A percentile compares a stretch with the other conserved stretches of the same genome.
Evolutionary conservation across 2,888 invertebrate genomes (phyloP).

Genomic region (Glyphotaelius pellucidus): DNA sequence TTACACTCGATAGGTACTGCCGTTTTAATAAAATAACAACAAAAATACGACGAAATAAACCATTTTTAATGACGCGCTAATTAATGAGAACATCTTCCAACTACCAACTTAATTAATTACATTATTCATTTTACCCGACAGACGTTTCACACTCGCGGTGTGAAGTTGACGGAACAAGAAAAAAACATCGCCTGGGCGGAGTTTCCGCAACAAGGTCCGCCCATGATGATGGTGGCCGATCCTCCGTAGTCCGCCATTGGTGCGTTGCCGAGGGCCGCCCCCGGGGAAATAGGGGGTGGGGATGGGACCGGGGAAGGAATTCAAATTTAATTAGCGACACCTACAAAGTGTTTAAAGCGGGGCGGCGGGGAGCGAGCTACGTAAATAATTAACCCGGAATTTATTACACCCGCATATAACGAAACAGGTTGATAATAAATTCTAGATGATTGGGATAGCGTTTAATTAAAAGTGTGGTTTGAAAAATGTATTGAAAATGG

Average conservation of each 20-base stretch:
- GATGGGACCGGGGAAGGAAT: slow-evolving; percentile 36
- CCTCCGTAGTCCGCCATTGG: slow-evolving; percentile 62
- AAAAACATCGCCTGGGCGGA: slow-evolving; percentile 54
- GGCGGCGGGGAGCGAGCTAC: slow-evolving; percentile 31
- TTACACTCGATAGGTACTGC: neutral
- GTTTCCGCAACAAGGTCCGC: slow-evolving; percentile 44
- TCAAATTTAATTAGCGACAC: slow-evolving; percentile 58
- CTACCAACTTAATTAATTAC: slow-evolving; percentile 28
- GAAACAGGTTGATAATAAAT: slow-evolving; percentile 57
- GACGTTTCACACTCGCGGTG: slow-evolving; percentile 50
- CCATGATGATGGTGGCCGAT: slow-evolving; percentile 66
- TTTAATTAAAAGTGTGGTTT: slow-evolving; percentile 53
- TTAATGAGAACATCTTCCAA: neutral
- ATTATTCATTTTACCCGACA: slow-evolving; percentile 40
- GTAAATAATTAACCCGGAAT: slow-evolving; percentile 57
- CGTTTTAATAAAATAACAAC: neutral
- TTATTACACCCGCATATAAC: slow-evolving; percentile 51
- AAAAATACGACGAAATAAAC: neutral
- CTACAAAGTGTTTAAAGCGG: slow-evolving; percentile 52
- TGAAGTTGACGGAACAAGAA: slow-evolving; percentile 54
- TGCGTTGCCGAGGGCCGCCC: slow-evolving; percentile 38
- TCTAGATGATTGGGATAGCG: slow-evolving; percentile 52
- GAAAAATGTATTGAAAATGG: neutral
- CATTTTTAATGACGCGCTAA: slow-evolving; percentile 4
- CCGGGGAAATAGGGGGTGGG: slow-evolving; percentile 45